These are phyloP conservation scores for Maccullochella peelii DNA, from an alignment of 2,113 vertebrate species.

Conservation along the genomic window DNA sequence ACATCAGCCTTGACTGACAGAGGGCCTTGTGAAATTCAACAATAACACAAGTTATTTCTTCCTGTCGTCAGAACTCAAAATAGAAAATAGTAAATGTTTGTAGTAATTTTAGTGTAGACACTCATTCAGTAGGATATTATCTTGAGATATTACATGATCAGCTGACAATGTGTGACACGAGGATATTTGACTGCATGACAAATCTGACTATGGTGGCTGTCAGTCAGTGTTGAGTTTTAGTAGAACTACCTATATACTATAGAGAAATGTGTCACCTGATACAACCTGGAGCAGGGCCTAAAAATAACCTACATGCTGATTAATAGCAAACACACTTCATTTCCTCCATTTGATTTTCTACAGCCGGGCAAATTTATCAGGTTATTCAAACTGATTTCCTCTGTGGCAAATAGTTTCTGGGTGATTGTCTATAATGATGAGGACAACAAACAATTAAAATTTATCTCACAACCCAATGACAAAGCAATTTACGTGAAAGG, in stretches of 20 bases:
- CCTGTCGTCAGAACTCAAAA: neutral
- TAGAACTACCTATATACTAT: neutral
- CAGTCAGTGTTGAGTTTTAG: neutral
- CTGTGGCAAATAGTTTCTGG: constrained; percentile 50
- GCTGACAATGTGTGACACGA: constrained; percentile 10
- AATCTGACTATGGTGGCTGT: too few species aligned
- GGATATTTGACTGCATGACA: neutral
- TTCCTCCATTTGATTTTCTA: constrained; percentile 74
- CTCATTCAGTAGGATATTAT: neutral
- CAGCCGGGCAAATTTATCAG: constrained; percentile 66
- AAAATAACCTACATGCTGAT: constrained; percentile 72
- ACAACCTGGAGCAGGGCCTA: constrained; percentile 51
- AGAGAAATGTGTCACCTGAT: constrained; percentile 43
- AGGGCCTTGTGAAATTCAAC: constrained; percentile 22
- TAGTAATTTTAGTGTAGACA: constrained; percentile 7
- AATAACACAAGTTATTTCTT: constrained; percentile 21
- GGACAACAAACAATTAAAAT: constrained; percentile 68
- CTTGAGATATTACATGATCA: neutral
- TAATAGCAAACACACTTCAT: constrained; percentile 66
- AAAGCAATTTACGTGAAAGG: constrained; percentile 47
- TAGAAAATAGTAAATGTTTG: neutral
- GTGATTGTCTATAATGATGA: constrained; percentile 56
- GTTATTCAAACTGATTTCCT: constrained; percentile 73
- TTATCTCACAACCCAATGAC: constrained; percentile 32
- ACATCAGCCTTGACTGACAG: constrained; percentile 48